These are phyloP conservation scores for Scolopax mira DNA, from an alignment of 2,113 vertebrate species.

Conservation along the genomic window DNA sequence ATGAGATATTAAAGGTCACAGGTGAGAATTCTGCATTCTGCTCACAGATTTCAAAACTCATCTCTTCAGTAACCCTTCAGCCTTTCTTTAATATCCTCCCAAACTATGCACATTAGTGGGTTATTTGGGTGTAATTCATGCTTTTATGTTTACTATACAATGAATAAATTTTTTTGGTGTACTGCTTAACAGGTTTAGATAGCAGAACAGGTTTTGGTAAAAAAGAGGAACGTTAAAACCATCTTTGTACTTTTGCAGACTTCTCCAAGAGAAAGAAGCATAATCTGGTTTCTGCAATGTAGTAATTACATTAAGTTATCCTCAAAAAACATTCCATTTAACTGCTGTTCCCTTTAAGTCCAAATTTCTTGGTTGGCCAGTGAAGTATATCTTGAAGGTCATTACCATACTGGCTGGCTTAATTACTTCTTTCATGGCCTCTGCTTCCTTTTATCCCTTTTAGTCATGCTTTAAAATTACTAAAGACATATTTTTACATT, in stretches of 20 bases:
- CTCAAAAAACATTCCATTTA: background rate
- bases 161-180: background rate
- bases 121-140: background rate
- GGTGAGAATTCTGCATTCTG: background rate
- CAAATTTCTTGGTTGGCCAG: background rate
- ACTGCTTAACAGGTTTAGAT: background rate
- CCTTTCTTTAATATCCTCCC: background rate
- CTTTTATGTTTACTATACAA: background rate
- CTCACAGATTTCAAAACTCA: background rate
- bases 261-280: background rate
- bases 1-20: background rate
- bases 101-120: too few species aligned
- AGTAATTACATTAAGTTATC: background rate
- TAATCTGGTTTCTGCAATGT: background rate
- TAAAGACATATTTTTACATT: background rate
- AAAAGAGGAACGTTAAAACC: background rate
- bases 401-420: background rate
- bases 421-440: background rate
- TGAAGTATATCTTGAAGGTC: background rate
- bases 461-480: background rate
- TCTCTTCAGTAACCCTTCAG: background rate
- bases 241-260: background rate
- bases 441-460: background rate
- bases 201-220: background rate
- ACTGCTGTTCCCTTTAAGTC: background rate